Base-by-base conservation (phyloP, 2,888 invertebrate genomes). In the Hyppa rectilinea region DNA sequence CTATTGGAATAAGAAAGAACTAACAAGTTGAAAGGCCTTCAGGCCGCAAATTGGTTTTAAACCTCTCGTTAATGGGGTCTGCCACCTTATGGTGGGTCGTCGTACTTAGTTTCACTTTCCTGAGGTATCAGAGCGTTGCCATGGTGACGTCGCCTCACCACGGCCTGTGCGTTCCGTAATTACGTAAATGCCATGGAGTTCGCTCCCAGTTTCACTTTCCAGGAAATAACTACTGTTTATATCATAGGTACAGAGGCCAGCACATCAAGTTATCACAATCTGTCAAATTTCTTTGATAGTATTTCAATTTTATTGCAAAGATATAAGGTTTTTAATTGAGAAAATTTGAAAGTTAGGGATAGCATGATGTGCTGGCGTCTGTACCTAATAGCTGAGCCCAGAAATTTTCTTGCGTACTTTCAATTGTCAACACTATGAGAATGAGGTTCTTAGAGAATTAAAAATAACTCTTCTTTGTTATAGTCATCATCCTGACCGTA, bases 51-150 rank as follows among this genome's bases (percentile, higher is more conserved):
- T 26, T 67, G 47, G 14, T 17, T 40, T 67, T 38, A 56, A 60
- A 45, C 26, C 49, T 45, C 43, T 64, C 36, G n/a, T 43, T 50
- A 52, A 43, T 68, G 47, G 40, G 31, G n/a, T 59, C 43, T 61
- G 26, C 1, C 59, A 60, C 56, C 43, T 66, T 53, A 62, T 47
- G 60, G 38, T 65, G 78, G 90, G 88, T 91, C 89, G 85, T 81
- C 81, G 87, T 87, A 87, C 90, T 80, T 73, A 83, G 88, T 92
- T 94, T 92, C 92, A 93, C 93, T 94, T 93, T 93, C 90, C 82
- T 87, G 87, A 86, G 84, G 88, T 90, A 93, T 92, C 88, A 90
- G 90, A 91, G 90, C 91, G 90, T 91, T 91, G 89, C 91, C 89
- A 92, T 92, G 90, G 91, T 58, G 81, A 80, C 78, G 87, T 85